phyloP scores from a whole-genome alignment of 2,888 invertebrate species.

The Eilema caniola region DNA sequence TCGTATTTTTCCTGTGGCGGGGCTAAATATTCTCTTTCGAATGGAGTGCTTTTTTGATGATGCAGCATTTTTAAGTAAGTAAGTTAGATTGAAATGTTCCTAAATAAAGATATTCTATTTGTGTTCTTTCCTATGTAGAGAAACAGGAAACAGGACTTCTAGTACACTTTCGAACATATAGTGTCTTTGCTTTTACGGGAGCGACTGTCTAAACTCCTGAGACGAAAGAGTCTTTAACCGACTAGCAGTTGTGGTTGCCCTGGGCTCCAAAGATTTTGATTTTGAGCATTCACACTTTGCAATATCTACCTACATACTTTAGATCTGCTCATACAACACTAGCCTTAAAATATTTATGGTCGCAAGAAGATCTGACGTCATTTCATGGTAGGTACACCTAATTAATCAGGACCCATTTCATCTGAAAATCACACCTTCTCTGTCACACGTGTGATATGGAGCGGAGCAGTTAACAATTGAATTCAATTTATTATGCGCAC shows the following conservation, averaged over 20 bases:
- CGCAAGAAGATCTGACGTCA: slow-evolving; percentile 35
- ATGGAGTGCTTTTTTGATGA: slow-evolving; percentile 34
- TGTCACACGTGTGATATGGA: slow-evolving; percentile 47
- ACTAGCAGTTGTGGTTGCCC: too few species aligned
- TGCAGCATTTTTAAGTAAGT: slow-evolving; percentile 5
- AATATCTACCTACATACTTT: too few species aligned
- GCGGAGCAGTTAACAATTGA: slow-evolving; percentile 46
- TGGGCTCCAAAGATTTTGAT: too few species aligned
- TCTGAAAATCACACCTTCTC: slow-evolving; percentile 47
- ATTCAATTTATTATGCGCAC: slow-evolving; percentile 42
- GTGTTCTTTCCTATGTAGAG: neutral
- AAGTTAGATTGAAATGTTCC: neutral
- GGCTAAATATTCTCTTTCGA: slow-evolving; percentile 34
- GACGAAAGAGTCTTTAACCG: too few species aligned
- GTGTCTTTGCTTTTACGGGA: too few species aligned
- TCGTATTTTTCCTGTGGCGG: slow-evolving; percentile 20
- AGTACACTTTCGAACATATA: too few species aligned
- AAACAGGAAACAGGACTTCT: too few species aligned
- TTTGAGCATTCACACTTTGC: too few species aligned
- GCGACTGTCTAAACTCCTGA: too few species aligned
- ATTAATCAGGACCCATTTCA: slow-evolving; percentile 55
- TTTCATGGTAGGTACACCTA: slow-evolving; percentile 43
- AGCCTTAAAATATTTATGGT: too few species aligned
- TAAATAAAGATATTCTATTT: neutral
- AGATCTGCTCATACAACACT: too few species aligned